Evolutionary conservation across 2,888 invertebrate species (phyloP).

Genomic region (Gymnocheta viridis): DNA sequence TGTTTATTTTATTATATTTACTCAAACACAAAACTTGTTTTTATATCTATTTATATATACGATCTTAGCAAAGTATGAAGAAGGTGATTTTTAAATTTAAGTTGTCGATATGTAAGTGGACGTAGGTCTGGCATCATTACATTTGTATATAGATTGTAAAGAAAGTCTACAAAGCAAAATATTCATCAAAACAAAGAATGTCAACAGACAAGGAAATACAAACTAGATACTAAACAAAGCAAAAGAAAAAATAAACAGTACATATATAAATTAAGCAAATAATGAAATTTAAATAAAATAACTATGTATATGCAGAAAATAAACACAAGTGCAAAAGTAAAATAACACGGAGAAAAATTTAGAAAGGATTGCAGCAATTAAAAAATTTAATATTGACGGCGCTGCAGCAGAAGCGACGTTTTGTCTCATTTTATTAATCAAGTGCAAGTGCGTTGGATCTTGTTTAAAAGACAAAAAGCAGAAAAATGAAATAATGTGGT

Average conservation of each 20-base stretch:
- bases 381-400: slow-evolving; percentile 23
- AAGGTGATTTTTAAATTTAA: too few relatives aligned
- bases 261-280: slow-evolving; percentile 23
- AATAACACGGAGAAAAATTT: slow-evolving; percentile 3
- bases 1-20: too few relatives aligned
- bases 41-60: too few relatives aligned
- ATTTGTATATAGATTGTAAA: not conserved
- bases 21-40: too few relatives aligned
- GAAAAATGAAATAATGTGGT: slow-evolving; percentile 15
- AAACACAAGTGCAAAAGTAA: not conserved
- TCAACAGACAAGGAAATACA: slow-evolving; percentile 32
- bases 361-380: slow-evolving; percentile 16
- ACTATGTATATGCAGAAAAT: slow-evolving; percentile 16
- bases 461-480: slow-evolving; percentile 21
- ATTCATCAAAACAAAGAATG: slow-evolving; percentile 51
- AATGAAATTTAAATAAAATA: slow-evolving; percentile 31
- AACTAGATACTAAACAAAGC: slow-evolving; percentile 9
- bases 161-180: slow-evolving; percentile 31
- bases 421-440: slow-evolving; percentile 34
- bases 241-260: slow-evolving; percentile 34
- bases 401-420: slow-evolving; percentile 11
- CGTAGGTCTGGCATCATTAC: slow-evolving; percentile 18
- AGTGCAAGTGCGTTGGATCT: slow-evolving; percentile 61
- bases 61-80: too few relatives aligned
- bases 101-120: too few relatives aligned